These are phyloP conservation scores for Bergia sp. DNA, from an alignment of 92 coral and sea anemone genomes.

Conservation along the genomic window DNA sequence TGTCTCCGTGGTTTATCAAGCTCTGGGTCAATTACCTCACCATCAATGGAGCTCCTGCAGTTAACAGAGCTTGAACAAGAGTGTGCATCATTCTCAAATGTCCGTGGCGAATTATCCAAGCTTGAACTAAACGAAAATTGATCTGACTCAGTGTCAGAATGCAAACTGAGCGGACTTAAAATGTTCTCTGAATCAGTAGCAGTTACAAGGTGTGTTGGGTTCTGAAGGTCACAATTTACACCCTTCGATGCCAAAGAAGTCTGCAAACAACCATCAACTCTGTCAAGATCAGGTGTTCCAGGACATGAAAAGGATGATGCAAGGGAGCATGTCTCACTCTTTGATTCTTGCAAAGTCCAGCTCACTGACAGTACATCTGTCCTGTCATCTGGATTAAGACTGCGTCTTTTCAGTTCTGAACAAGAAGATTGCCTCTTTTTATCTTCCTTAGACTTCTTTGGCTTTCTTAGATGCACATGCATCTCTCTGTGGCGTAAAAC, in stretches of 20 bases:
- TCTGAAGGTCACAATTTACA: background rate
- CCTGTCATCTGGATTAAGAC: conserved; percentile 23
- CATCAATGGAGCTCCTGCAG: conserved; percentile 28
- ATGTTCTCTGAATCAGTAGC: conserved; percentile 10
- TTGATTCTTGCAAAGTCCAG: conserved; percentile 9
- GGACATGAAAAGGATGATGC: background rate
- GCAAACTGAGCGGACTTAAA: background rate
- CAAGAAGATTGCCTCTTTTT: conserved; percentile 26
- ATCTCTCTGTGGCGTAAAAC: conserved; percentile 65
- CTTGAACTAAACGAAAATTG: conserved; percentile 24
- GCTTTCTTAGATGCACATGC: conserved; percentile 15
- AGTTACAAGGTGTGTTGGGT: background rate
- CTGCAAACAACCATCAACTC: conserved; percentile 4
- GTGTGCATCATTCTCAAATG: conserved; percentile 12
- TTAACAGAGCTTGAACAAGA: conserved; percentile 31
- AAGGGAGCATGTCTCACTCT: background rate
- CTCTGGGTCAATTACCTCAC: conserved; percentile 5
- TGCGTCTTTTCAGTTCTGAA: conserved; percentile 13
- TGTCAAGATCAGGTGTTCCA: conserved; percentile 10
- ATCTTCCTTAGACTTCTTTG: conserved; percentile 22
- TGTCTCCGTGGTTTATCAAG: conserved; percentile 22
- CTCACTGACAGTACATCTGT: conserved; percentile 1
- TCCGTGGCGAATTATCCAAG: conserved; percentile 1
- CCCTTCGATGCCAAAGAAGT: background rate
- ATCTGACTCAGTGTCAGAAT: conserved; percentile 40